A percentile compares a stretch with the other conserved stretches of the same genome.
Conservation (phyloP, 64 coral and sea anemone genomes). For the Stylophora pistillata region DNA sequence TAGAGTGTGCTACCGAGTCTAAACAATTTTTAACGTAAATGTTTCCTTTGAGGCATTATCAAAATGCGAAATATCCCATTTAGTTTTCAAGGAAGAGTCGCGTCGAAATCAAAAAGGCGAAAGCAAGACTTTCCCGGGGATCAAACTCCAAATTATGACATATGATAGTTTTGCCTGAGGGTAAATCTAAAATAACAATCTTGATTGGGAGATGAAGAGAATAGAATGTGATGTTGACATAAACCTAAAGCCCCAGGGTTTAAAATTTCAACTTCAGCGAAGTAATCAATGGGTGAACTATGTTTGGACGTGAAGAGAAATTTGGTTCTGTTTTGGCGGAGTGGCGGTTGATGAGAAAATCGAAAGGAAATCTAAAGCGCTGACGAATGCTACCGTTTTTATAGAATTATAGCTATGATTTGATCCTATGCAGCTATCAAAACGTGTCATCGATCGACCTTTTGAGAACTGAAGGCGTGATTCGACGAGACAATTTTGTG, state of each 20-base stretch:
- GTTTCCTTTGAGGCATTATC: too few relatives aligned
- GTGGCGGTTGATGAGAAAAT: neutral
- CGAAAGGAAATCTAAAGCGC: neutral
- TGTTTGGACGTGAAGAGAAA: too few relatives aligned
- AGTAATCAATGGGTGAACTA: neutral
- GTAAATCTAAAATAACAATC: neutral
- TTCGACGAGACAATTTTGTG: neutral
- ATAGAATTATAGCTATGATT: too few relatives aligned
- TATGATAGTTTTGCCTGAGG: neutral
- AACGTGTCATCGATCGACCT: too few relatives aligned
- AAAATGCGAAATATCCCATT: too few relatives aligned
- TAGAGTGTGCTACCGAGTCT: too few relatives aligned
- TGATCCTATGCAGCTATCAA: too few relatives aligned
- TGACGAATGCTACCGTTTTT: too few relatives aligned
- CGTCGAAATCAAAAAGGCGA: too few relatives aligned
- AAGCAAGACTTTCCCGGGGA: neutral
- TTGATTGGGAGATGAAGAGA: neutral
- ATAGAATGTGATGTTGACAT: neutral
- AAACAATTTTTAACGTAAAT: too few relatives aligned
- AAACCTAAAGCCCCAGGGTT: neutral
- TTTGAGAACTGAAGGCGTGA: neutral
- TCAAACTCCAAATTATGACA: neutral
- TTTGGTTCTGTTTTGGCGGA: too few relatives aligned
- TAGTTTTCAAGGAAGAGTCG: too few relatives aligned
- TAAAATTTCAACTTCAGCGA: neutral